Percentiles rank a stretch among this genome's conserved stretches.
Evolutionary conservation across 2,888 invertebrate genomes (phyloP).

Genomic region (Parochlus steinenii): DNA sequence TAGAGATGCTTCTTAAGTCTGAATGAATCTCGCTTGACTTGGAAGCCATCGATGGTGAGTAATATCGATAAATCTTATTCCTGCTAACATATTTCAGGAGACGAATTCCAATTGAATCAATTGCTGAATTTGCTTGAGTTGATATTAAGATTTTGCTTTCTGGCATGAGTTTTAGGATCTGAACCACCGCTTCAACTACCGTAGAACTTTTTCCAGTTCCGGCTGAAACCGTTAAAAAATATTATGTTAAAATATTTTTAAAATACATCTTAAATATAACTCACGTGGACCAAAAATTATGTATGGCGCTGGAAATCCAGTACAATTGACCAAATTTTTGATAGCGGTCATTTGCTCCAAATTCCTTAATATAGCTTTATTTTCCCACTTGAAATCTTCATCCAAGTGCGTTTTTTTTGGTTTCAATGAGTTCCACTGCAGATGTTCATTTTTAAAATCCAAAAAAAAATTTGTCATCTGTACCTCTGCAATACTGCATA

Average conservation of each 20-base stretch:
- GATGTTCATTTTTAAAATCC: too few species aligned
- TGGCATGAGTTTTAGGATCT: slow-evolving; percentile 31
- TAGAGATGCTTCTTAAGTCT: slow-evolving; percentile 28
- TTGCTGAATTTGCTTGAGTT: slow-evolving; percentile 54
- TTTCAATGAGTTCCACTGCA: too few species aligned
- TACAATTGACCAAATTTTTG: slow-evolving; percentile 42
- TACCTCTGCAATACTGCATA: neutral
- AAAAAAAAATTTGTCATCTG: too few species aligned
- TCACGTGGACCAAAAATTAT: slow-evolving; percentile 80
- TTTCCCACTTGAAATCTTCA: slow-evolving; percentile 18
- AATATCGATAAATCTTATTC: slow-evolving; percentile 31
- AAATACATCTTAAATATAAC: too few species aligned
- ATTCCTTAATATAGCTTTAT: slow-evolving; percentile 33
- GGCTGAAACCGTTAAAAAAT: too few species aligned
- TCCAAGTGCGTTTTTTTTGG: too few species aligned
- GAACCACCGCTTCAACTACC: slow-evolving; percentile 49
- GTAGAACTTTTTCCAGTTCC: slow-evolving; percentile 54
- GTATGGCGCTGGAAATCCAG: slow-evolving; percentile 51
- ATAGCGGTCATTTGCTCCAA: slow-evolving; percentile 48
- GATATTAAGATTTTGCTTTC: slow-evolving; percentile 40
- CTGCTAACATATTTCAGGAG: slow-evolving; percentile 24
- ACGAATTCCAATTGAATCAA: slow-evolving; percentile 43
- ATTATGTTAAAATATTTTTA: too few species aligned
- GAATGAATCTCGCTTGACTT: slow-evolving; percentile 21
- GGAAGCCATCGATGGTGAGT: slow-evolving; percentile 26